phyloP scores from a whole-genome alignment of 2,797 vertebrate genomes.

The Sandelia bainsii region DNA sequence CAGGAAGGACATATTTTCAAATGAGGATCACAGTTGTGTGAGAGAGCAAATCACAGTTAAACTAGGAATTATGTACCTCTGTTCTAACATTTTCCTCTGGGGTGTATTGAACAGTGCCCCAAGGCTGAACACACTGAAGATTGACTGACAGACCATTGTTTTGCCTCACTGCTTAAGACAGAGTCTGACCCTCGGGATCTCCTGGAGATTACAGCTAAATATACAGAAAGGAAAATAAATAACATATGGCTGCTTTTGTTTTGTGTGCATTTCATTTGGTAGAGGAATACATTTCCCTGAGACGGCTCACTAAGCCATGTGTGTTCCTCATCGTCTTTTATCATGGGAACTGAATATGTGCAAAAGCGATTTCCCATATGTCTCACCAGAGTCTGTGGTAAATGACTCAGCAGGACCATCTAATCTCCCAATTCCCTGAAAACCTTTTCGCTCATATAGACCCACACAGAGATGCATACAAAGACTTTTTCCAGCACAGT shows the following conservation, averaged over 20 bases:
- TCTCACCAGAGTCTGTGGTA: conserved; percentile 38
- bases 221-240: conserved; percentile 28
- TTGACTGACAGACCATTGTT: conserved; percentile 34
- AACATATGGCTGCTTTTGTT: conserved; percentile 6
- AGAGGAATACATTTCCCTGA: conserved; percentile 27
- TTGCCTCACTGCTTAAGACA: conserved; percentile 28
- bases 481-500: conserved; percentile 26
- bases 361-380: conserved; percentile 51
- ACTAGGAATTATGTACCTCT: not conserved
- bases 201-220: conserved; percentile 56
- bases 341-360: conserved; percentile 44
- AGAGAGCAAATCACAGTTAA: conserved; percentile 19
- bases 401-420: conserved; percentile 61
- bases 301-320: conserved; percentile 16
- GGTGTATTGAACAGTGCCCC: conserved; percentile 36
- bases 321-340: conserved; percentile 31
- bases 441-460: conserved; percentile 21
- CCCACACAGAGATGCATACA: conserved; percentile 13
- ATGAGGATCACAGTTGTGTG: conserved; percentile 1
- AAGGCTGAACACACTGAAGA: conserved; percentile 28
- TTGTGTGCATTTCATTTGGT: conserved; percentile 21
- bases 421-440: conserved; percentile 56
- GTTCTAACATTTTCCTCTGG: conserved; percentile 38
- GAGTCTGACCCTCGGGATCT: conserved; percentile 35
- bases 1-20: conserved; percentile 22